phyloP scores from a whole-genome alignment of 2,888 invertebrate species.

The Chelonus formosanus region DNA sequence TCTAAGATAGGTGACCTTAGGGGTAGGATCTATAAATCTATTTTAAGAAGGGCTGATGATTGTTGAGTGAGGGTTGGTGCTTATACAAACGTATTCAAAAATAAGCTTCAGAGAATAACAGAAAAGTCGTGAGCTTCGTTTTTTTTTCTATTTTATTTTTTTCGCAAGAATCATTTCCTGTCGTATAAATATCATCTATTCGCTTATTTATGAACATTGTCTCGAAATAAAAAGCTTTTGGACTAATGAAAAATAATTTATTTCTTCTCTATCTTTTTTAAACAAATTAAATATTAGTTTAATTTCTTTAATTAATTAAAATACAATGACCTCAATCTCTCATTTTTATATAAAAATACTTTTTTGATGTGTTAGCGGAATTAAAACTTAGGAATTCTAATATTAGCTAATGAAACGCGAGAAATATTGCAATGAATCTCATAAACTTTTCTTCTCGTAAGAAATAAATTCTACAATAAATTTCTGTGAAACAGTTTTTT shows the following conservation, averaged over 20 bases:
- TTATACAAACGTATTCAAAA: conserved; percentile 47
- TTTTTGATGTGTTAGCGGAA: conserved; percentile 12
- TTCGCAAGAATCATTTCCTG: conserved; percentile 4
- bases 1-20: background rate
- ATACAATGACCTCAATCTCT: background rate
- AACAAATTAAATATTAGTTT: too few relatives aligned
- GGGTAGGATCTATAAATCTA: conserved; percentile 27
- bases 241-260: too few relatives aligned
- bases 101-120: conserved; percentile 37
- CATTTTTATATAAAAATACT: conserved; percentile 4
- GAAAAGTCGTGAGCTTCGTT: conserved; percentile 6
- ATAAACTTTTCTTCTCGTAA: background rate
- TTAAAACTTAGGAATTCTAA: conserved; percentile 19
- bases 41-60: conserved; percentile 37
- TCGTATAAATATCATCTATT: conserved; percentile 3
- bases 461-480: background rate
- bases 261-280: too few relatives aligned
- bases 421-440: conserved; percentile 17
- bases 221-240: too few relatives aligned
- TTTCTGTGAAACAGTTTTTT: background rate
- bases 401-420: conserved; percentile 26
- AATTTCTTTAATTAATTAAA: too few relatives aligned
- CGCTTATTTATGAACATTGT: too few relatives aligned
- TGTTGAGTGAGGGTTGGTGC: conserved; percentile 39
- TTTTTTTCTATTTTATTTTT: conserved; percentile 10